phyloP scores from a whole-genome alignment of 2,113 vertebrate genomes.

The Notothenia coriiceps region DNA sequence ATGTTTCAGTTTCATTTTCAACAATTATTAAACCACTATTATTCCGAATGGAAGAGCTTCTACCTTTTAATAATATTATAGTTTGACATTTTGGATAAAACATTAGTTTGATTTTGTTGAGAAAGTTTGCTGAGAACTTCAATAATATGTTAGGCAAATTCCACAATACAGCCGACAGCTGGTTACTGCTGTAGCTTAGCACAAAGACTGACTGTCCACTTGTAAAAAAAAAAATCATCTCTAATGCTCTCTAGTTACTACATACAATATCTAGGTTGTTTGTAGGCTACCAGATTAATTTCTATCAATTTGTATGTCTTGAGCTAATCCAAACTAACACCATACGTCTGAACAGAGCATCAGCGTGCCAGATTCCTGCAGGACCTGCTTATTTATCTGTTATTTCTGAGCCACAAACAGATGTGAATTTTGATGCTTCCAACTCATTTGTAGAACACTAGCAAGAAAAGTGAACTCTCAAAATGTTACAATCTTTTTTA shows the following conservation, averaged over 20 bases:
- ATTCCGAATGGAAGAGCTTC: constrained; percentile 1
- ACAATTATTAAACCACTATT: not conserved
- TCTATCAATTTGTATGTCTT: not conserved
- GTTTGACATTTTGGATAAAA: constrained; percentile 18
- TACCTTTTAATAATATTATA: not conserved
- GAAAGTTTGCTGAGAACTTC: not conserved
- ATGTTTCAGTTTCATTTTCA: constrained; percentile 11
- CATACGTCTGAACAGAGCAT: not conserved
- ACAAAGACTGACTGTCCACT: not conserved
- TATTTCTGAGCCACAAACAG: not conserved
- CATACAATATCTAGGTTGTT: not conserved
- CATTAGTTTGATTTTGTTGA: not conserved
- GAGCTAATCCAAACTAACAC: not conserved
- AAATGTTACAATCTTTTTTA: constrained; percentile 12
- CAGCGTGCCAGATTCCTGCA: not conserved
- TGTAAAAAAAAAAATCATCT: not conserved
- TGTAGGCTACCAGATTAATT: not conserved
- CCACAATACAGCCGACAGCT: not conserved
- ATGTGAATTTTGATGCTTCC: not conserved
- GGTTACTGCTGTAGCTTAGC: not conserved
- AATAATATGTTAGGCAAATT: not conserved
- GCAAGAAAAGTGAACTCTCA: not conserved
- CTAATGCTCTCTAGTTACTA: not conserved
- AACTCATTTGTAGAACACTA: not conserved
- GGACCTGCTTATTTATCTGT: not conserved